phyloP scores from a whole-genome alignment of 2,888 invertebrate genomes.

The Trisateles emortualis region DNA sequence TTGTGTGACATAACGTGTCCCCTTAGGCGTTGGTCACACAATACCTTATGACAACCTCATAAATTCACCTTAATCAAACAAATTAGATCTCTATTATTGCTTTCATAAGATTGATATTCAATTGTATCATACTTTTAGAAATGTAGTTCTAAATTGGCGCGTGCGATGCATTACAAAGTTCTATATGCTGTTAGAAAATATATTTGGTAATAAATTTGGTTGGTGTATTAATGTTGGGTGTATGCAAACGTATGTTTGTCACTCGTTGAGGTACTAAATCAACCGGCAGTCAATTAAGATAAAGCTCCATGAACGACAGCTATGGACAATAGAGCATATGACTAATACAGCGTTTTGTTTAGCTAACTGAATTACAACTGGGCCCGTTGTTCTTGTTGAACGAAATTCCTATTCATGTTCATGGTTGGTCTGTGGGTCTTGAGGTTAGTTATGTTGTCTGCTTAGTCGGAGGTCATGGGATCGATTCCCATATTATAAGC shows the following conservation, averaged over 20 bases:
- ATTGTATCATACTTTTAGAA: constrained; percentile 25
- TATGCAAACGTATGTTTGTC: constrained; percentile 58
- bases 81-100: constrained; percentile 26
- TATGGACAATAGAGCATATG: constrained; percentile 79
- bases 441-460: too few species aligned
- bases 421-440: too few species aligned
- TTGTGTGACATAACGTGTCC: constrained; percentile 79
- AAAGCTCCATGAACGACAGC: constrained; percentile 79
- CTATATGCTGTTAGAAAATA: constrained; percentile 49
- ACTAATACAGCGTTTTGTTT: constrained; percentile 83
- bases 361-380: constrained; percentile 75
- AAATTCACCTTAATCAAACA: constrained; percentile 27
- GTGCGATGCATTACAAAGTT: constrained; percentile 58
- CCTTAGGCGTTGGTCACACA: constrained; percentile 75
- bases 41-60: constrained; percentile 58
- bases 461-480: too few species aligned
- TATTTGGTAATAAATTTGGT: constrained; percentile 43
- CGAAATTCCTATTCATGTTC: constrained; percentile 60
- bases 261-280: constrained; percentile 76
- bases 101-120: constrained; percentile 46
- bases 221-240: constrained; percentile 36
- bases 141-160: constrained; percentile 47
- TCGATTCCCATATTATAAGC: too few species aligned
- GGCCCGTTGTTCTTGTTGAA: constrained; percentile 55
- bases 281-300: constrained; percentile 86